A percentile compares a stretch with the other conserved stretches of the same genome.
phyloP scores from a whole-genome alignment of 2,113 vertebrate genomes.

The Mus spicilegus region DNA sequence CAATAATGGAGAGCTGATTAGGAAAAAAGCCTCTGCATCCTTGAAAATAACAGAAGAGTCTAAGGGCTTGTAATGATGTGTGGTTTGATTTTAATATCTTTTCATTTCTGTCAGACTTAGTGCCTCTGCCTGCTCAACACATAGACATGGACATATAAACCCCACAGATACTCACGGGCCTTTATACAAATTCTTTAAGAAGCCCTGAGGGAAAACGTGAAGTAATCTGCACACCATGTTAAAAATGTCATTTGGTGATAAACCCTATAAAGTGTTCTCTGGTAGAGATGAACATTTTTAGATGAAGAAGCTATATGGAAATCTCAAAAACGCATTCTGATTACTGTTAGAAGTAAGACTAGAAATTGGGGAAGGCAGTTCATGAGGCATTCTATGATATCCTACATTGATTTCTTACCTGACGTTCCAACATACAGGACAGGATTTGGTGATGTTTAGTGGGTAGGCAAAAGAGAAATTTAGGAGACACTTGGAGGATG shows the following conservation, averaged over 20 bases:
- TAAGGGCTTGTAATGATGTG: background rate
- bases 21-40: background rate
- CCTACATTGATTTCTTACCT: background rate
- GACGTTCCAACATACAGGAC: background rate
- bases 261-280: background rate
- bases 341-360: background rate
- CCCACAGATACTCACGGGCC: background rate
- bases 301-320: constrained; percentile 39
- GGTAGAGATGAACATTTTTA: constrained; percentile 19
- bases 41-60: constrained; percentile 47
- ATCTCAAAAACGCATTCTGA: background rate
- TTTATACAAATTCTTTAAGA: constrained; percentile 45
- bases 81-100: background rate
- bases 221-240: background rate
- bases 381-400: background rate
- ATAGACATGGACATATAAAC: background rate
- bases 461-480: constrained; percentile 37
- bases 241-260: constrained; percentile 12
- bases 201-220: background rate
- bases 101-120: background rate
- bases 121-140: background rate
- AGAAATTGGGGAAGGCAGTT: background rate
- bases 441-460: background rate
- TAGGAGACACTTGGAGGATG: background rate
- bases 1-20: constrained; percentile 70